Base-by-base conservation (phyloP, 2,797 vertebrate genomes). In the Chanos chanos region DNA sequence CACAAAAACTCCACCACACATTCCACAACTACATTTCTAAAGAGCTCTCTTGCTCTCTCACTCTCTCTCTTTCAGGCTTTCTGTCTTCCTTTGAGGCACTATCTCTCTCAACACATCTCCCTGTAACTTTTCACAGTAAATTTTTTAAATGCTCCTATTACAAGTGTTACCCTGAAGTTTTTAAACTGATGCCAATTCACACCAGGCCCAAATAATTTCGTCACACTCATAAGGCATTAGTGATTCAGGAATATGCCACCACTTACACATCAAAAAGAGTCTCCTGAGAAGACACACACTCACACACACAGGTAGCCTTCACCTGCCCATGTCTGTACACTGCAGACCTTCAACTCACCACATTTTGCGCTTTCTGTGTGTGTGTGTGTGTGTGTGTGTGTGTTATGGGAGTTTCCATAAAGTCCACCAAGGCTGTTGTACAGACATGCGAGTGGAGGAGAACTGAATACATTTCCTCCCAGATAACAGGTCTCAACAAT, bases 1-100 rank as follows among this genome's bases (percentile, higher is more conserved):
- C 80, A 65, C 84, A 87, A 83, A 84, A 82, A 79, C 81, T 74
- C 73, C 72, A 76, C 74, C 73, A 79, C 77, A 83, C 83, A 83
- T 82, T 87, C 77, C 81, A 82, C 80, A 81, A 75, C 58, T 62
- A 71, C 73, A 73, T 80, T 79, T 81, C 75, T 44, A 77, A 77
- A 78, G 78, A 72, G 77, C 66, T 57, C 61, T 71, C 61, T 22
- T 52, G 53, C 61, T 39, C 45, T 51, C 40, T 30, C 36, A 48
- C 33, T n/a, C 36, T 30, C 39, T 30, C 30, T 36, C 25, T 13
- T 27, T 21, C 44, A 34, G 3, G 48, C 25, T 49, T 61, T 15
- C 67, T 61, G 61, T 5, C 58, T 51, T 51, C 6, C 56, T 41
- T 33, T 59, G 1, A 27, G 25, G 53, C 66, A 15, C n/a, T 59